Evolutionary conservation across 2,888 invertebrate genomes (phyloP), one percentile per base, ranked within the genome.

Genomic region (Stomorhina lunata): DNA sequence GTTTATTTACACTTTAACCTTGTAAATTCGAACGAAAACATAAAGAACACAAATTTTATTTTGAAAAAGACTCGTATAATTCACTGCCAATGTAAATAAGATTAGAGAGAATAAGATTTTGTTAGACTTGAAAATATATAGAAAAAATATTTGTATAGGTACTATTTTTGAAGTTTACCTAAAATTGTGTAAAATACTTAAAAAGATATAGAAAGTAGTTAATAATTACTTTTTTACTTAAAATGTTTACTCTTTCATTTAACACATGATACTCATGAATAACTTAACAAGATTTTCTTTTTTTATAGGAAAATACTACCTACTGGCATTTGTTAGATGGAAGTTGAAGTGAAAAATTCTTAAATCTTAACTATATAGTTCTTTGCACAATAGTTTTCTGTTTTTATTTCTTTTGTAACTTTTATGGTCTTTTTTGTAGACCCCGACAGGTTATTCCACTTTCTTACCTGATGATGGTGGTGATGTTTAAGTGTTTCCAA

Each of bases 1-100:
- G 66, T 76, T 76, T 76, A 59, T 76, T 25, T 76, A 76, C 76
- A 68, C 66, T 59, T 76, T 59, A 66, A 48, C 76, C 66, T 76
- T 76, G 66, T 76, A 50, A 10, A 53, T 69, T 17, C 10, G 34
- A 29, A 22, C n/a, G 6, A 43, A 22, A 50, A 66, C 12, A 32
- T 9, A 20, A 45, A 45, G 20, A 6, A 25, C 43, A 27, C 27
- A 29, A 17, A 66, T 6, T 1, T 7, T 17, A 53, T 6, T 1
- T 7, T 17, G 37, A 53, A 37, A 48, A 2, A 65, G 50, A 48
- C 20, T 34, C 15, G n/a, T 66, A 55, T 29, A 75, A 40, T 65
- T 55, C 73, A 73, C 29, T 73, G 66, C 27, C 75, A 76, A 76
- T 76, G 75, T 55, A 76, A 66, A 61, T 48, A 17, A 45, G 48